These are phyloP conservation scores for Acrobasis consociella DNA, from an alignment of 2,888 invertebrate genomes.

Conservation along the genomic window DNA sequence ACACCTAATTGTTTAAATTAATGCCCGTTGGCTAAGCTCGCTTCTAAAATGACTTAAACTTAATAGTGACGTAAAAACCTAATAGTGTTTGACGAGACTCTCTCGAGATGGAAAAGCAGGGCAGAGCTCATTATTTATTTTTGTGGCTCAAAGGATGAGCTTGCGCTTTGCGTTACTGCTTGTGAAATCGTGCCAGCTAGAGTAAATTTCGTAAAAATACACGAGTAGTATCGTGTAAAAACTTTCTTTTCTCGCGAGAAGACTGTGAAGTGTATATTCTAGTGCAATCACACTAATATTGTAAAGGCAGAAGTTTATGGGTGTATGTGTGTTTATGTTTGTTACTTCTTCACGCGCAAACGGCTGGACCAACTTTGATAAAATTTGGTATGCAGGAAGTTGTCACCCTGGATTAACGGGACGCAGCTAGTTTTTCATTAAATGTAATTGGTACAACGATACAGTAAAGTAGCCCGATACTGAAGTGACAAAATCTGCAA, in stretches of 20 bases:
- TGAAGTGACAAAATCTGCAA: too few relatives aligned
- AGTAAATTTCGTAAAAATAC: slow-evolving; percentile 11
- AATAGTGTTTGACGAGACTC: slow-evolving; percentile 7
- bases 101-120: slow-evolving; percentile 10
- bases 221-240: neutral
- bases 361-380: too few relatives aligned
- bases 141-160: slow-evolving; percentile 19
- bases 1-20: neutral
- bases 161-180: slow-evolving; percentile 12
- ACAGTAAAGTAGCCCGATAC: too few relatives aligned
- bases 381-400: too few relatives aligned
- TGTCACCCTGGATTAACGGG: too few relatives aligned
- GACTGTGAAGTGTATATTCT: too few relatives aligned
- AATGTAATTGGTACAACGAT: too few relatives aligned
- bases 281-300: too few relatives aligned
- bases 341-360: too few relatives aligned
- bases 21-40: neutral
- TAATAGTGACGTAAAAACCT: slow-evolving; percentile 12
- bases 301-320: too few relatives aligned
- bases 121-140: slow-evolving; percentile 17
- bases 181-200: slow-evolving; percentile 19
- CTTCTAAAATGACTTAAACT: neutral
- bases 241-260: neutral
- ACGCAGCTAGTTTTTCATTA: too few relatives aligned
- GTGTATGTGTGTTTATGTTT: too few relatives aligned